Percentiles rank a stretch among this genome's conserved stretches.
phyloP scores from a whole-genome alignment of 2,888 invertebrate genomes.

The Drosophila birchii region DNA sequence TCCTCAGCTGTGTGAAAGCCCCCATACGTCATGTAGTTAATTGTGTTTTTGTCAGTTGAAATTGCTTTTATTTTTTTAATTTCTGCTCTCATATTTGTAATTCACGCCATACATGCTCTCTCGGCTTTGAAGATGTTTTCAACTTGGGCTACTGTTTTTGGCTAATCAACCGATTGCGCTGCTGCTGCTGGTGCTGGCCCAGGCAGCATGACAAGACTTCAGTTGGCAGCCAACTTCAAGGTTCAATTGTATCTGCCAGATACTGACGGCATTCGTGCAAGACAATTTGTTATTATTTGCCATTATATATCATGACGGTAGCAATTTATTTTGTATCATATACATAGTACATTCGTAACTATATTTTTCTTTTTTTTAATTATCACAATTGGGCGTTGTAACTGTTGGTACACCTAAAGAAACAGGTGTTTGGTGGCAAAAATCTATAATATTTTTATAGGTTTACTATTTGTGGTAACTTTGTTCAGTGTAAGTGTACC shows the following conservation, averaged over 20 bases:
- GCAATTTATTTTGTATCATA: constrained; percentile 50
- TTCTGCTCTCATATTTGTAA: constrained; percentile 28
- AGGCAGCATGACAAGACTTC: constrained; percentile 50
- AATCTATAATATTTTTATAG: not conserved
- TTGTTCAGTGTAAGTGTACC: constrained; percentile 26
- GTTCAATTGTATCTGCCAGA: constrained; percentile 70
- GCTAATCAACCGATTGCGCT: constrained; percentile 53
- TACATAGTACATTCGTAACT: constrained; percentile 6
- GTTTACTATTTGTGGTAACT: not conserved
- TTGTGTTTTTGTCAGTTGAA: constrained; percentile 68
- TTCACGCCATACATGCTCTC: constrained; percentile 28
- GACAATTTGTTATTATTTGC: constrained; percentile 77
- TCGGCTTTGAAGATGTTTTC: constrained; percentile 50
- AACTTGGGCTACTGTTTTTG: constrained; percentile 35
- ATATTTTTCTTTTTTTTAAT: constrained; percentile 57
- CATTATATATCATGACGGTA: constrained; percentile 75
- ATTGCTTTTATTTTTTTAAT: constrained; percentile 56
- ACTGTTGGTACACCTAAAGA: constrained; percentile 16
- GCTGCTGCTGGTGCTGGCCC: constrained; percentile 13
- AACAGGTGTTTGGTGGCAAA: not conserved
- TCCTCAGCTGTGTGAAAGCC: constrained; percentile 19
- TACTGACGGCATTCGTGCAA: constrained; percentile 54
- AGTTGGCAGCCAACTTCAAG: constrained; percentile 62
- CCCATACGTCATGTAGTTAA: constrained; percentile 57
- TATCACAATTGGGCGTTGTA: constrained; percentile 60